phyloP scores from a whole-genome alignment of 2,888 invertebrate genomes.

The Petrolisthes manimaculis region DNA sequence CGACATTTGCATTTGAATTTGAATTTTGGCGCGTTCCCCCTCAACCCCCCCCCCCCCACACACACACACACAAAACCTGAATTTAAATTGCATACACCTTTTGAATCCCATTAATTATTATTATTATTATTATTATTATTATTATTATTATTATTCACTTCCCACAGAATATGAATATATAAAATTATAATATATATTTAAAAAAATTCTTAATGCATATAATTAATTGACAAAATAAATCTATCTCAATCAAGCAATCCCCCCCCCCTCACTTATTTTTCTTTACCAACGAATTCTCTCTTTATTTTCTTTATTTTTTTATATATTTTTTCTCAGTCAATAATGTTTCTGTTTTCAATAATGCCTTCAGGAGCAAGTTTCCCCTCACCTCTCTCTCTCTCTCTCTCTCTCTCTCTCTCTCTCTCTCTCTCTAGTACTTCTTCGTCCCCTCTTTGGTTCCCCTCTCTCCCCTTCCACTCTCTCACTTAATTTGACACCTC shows the following conservation, averaged over 20 bases:
- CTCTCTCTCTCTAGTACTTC: background rate
- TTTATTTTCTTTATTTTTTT: background rate
- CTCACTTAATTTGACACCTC: background rate
- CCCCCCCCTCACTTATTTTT: background rate
- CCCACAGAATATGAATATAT: no score
- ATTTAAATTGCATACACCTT: no score
- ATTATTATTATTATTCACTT: no score
- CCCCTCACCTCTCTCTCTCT: background rate
- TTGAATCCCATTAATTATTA: no score
- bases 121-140: no score
- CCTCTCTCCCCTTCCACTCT: background rate
- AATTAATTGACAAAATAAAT: no score
- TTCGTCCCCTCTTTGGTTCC: background rate
- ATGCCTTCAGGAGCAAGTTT: background rate
- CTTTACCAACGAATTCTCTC: background rate
- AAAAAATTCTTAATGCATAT: no score
- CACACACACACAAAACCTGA: no score
- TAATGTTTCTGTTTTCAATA: background rate
- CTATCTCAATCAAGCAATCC: no score
- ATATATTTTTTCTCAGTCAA: background rate
- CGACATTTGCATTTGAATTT: constrained; percentile 46
- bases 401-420: background rate
- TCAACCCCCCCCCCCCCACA: background rate
- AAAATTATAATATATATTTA: no score
- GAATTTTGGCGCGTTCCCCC: constrained; percentile 30